Evolutionary conservation across 2,797 vertebrate species (phyloP), one percentile per base, ranked within the genome.

Genomic region (Liparis tanakae): DNA sequence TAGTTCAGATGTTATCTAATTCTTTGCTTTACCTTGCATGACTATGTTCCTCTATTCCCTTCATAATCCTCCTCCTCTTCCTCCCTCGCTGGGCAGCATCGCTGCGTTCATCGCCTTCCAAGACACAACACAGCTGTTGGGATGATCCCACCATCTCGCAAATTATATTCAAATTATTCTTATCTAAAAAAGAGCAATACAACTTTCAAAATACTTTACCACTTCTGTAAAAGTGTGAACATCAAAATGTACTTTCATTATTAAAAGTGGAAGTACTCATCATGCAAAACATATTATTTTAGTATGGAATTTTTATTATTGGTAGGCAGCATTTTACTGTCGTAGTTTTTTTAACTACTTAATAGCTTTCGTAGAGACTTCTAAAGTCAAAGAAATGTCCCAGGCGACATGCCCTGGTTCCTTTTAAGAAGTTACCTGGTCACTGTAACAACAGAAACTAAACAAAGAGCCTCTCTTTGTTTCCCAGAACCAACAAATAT

Each of bases 1-100:
- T 71, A 57, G 79, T 77, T 75, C 18, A 37, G 55, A 55, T 22
- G 69, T 72, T 70, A 36, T 64, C 62, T 78, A 10, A 80, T 65
- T 41, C 7, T 59, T 41, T 55, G 12, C 22, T 57, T 66, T 13
- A 14, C 12, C 7, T 76, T 34, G 22, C 73, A 18, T 22, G 30
- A 57, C 8, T 43, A 0, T 63, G 56, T 41, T 36, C 1, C 7
- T 57, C 15, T 1, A 10, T 62, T 55, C 22, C n/a, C 17, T 71
- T 63, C 7, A 36, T 33, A 30, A 22, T 10, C n/a, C 10, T 41
- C 36, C 41, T 53, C 33, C 33, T 33, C 20, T 30, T 44, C 15
- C 15, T 44, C 15, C 15, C 20, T 22, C 9, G 1, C 36, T 14
- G 2, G 51, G 2, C 20, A 33, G 18, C 25, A 36, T 33, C 20